phyloP scores from a whole-genome alignment of 2,888 invertebrate genomes.

The Sphaeridia pumilis region DNA sequence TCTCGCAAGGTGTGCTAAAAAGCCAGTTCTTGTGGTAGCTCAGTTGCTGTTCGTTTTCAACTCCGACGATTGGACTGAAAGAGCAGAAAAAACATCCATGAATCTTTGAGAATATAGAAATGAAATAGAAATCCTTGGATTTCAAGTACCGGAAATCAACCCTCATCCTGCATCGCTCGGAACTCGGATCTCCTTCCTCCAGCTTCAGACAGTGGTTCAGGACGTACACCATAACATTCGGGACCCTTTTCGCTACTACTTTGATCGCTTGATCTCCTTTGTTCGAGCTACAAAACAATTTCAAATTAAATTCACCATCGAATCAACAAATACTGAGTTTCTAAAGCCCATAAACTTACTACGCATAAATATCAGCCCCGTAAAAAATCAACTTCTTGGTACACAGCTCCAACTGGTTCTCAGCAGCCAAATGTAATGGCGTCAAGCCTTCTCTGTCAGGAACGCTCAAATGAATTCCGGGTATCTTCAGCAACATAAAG shows the following conservation, averaged over 20 bases:
- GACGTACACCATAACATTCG: slow-evolving; percentile 68
- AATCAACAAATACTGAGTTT: too few relatives aligned
- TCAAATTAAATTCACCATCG: too few relatives aligned
- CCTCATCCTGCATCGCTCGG: slow-evolving; percentile 8
- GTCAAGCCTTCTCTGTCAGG: slow-evolving; percentile 78
- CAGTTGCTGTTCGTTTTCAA: background rate
- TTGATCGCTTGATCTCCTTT: slow-evolving; percentile 74
- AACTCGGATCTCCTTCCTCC: slow-evolving; percentile 36
- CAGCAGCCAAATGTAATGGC: slow-evolving; percentile 69
- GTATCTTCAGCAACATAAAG: slow-evolving; percentile 42
- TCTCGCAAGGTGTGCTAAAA: background rate
- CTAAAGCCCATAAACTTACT: too few relatives aligned
- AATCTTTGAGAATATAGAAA: too few relatives aligned
- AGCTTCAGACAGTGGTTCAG: slow-evolving; percentile 58
- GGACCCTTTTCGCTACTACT: slow-evolving; percentile 72
- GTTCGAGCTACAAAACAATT: slow-evolving; percentile 51
- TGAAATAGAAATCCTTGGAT: too few relatives aligned
- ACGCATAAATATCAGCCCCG: slow-evolving; percentile 72
- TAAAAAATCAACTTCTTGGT: slow-evolving; percentile 71
- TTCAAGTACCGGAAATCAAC: slow-evolving; percentile 16
- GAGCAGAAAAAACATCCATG: background rate
- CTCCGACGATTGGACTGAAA: background rate
- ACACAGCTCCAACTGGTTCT: slow-evolving; percentile 73
- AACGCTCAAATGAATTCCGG: slow-evolving; percentile 21
- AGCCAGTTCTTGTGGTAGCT: background rate